Conservation (phyloP, 2,113 vertebrate genomes). For the Dicaeum eximium region DNA sequence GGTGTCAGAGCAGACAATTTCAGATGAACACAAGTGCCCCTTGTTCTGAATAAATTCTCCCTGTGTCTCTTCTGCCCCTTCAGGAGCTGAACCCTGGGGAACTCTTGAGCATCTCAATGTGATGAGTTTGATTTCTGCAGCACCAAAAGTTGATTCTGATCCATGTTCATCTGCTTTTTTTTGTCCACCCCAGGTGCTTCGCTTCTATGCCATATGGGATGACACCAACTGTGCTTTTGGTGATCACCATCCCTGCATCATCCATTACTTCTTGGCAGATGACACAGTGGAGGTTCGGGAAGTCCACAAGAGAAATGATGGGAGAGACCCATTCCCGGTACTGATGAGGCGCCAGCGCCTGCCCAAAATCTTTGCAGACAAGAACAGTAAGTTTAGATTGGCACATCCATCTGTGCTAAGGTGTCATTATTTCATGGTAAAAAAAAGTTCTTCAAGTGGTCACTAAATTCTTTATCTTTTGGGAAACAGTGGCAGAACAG, state of each 20-base stretch:
- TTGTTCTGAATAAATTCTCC: neutral
- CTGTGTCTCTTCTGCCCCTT: neutral
- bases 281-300: slow-evolving; percentile 89
- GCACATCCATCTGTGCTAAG: neutral
- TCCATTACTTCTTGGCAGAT: slow-evolving; percentile 90
- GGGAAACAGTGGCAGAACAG: neutral
- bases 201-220: slow-evolving; percentile 88
- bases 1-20: neutral
- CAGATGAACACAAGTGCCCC: neutral
- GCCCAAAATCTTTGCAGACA: slow-evolving; percentile 75
- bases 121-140: neutral
- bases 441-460: neutral
- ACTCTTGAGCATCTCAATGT: neutral
- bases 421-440: neutral
- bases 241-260: slow-evolving; percentile 73
- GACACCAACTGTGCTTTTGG: slow-evolving; percentile 71
- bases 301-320: slow-evolving; percentile 81
- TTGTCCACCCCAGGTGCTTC: slow-evolving; percentile 79
- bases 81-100: neutral
- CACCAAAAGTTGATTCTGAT: neutral
- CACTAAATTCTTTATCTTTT: neutral
- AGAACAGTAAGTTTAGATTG: slow-evolving; percentile 54
- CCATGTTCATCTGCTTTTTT: neutral
- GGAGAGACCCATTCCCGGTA: slow-evolving; percentile 83
- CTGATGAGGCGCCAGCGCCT: slow-evolving; percentile 82